phyloP scores from a whole-genome alignment of 1,140 invertebrate species.

The Polypedilum pembai region DNA sequence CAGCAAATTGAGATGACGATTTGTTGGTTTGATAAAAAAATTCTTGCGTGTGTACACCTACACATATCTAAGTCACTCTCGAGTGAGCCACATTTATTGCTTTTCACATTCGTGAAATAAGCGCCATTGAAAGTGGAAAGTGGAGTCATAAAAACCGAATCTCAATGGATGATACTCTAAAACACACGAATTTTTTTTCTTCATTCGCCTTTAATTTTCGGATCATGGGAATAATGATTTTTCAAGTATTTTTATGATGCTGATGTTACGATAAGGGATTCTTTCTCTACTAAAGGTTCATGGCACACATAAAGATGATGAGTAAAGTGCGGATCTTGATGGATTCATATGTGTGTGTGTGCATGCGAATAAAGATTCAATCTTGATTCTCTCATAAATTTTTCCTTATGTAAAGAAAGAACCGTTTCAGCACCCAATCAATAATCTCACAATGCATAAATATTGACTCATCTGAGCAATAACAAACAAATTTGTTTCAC shows the following conservation, averaged over 20 bases:
- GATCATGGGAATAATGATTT: slow-evolving; percentile 8
- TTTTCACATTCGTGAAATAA: slow-evolving; percentile 26
- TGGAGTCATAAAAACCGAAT: background rate
- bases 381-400: slow-evolving; percentile 6
- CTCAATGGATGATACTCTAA: background rate
- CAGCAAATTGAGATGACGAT: too few species aligned
- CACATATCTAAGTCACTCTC: background rate
- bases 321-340: too few species aligned
- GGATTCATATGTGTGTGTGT: background rate
- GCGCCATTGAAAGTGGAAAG: background rate
- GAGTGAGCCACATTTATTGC: slow-evolving; percentile 23
- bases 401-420: slow-evolving; percentile 5
- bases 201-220: background rate
- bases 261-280: slow-evolving; percentile 3
- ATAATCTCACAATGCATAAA: slow-evolving; percentile 12
- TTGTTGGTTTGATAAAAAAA: background rate
- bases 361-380: background rate
- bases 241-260: slow-evolving; percentile 18
- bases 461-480: background rate
- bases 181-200: background rate
- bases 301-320: background rate
- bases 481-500: too few species aligned
- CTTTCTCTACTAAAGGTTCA: background rate
- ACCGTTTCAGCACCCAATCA: slow-evolving; percentile 7
- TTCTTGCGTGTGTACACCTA: background rate